A percentile compares a stretch with the other conserved stretches of the same genome.
Conservation (phyloP, 2,797 vertebrate genomes). For the Limosa lapponica region DNA sequence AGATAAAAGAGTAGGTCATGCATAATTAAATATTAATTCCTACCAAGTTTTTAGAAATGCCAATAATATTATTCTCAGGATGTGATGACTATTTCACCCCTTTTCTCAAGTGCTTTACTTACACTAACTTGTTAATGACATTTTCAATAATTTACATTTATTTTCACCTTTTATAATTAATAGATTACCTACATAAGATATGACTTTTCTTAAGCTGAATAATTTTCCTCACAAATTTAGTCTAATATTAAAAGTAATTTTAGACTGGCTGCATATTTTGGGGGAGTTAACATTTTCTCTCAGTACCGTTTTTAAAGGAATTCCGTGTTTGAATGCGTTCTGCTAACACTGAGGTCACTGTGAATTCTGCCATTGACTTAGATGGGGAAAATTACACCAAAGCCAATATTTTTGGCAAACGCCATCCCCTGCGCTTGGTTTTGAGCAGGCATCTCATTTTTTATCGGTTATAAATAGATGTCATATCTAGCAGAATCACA, state of each 20-base stretch:
- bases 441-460: not conserved
- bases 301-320: not conserved
- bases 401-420: not conserved
- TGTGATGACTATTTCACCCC: not conserved
- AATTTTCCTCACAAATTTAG: not conserved
- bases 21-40: conserved; percentile 51
- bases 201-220: not conserved
- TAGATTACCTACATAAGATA: not conserved
- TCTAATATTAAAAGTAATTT: not conserved
- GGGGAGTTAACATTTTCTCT: not conserved
- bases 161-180: not conserved
- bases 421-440: not conserved
- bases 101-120: not conserved
- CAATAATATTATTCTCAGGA: not conserved
- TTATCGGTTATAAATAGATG: not conserved
- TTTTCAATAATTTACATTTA: not conserved
- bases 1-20: conserved; percentile 20
- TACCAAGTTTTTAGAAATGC: not conserved
- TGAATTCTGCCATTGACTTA: not conserved
- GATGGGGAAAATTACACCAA: not conserved
- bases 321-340: not conserved
- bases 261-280: not conserved
- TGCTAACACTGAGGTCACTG: not conserved
- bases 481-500: not conserved
- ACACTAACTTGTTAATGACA: not conserved